A percentile compares a stretch with the other conserved stretches of the same genome.
Evolutionary conservation across 2,888 invertebrate genomes (phyloP).

Genomic region (Noctua janthe): DNA sequence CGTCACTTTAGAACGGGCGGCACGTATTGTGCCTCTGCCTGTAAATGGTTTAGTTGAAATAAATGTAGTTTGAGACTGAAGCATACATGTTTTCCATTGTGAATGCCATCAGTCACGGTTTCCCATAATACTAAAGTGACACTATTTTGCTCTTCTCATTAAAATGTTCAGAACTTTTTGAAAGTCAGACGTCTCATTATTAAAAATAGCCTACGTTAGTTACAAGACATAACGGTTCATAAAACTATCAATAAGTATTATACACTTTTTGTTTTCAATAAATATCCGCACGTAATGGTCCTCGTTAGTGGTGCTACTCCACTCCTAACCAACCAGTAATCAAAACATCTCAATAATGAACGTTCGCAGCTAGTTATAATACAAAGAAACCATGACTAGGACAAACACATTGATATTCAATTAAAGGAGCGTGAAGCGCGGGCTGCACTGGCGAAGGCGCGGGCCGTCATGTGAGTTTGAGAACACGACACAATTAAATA

Average conservation of each 20-base stretch:
- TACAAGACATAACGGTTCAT: background rate
- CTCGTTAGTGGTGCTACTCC: slow-evolving; percentile 8
- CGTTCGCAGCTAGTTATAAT: slow-evolving; percentile 10
- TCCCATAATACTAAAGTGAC: background rate
- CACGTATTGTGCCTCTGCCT: background rate
- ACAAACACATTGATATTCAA: slow-evolving; percentile 24
- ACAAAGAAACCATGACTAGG: slow-evolving; percentile 23
- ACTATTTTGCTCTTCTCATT: background rate
- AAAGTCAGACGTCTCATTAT: background rate
- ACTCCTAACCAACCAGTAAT: slow-evolving; percentile 6
- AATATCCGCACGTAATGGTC: slow-evolving; percentile 3
- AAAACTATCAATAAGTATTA: slow-evolving; percentile 7
- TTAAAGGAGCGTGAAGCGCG: slow-evolving; percentile 13
- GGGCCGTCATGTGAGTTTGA: background rate
- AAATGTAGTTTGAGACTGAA: background rate
- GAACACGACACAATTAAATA: slow-evolving; percentile 6
- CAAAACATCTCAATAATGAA: slow-evolving; percentile 24
- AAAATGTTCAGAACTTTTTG: background rate
- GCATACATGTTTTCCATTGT: background rate
- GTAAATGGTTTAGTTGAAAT: background rate
- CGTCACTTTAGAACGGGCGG: background rate
- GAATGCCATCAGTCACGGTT: background rate
- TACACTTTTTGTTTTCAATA: slow-evolving; percentile 1
- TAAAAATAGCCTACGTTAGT: background rate
- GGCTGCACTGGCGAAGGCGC: background rate